Conservation (phyloP, 1,140 invertebrate species). For the Chironomus tepperi region DNA sequence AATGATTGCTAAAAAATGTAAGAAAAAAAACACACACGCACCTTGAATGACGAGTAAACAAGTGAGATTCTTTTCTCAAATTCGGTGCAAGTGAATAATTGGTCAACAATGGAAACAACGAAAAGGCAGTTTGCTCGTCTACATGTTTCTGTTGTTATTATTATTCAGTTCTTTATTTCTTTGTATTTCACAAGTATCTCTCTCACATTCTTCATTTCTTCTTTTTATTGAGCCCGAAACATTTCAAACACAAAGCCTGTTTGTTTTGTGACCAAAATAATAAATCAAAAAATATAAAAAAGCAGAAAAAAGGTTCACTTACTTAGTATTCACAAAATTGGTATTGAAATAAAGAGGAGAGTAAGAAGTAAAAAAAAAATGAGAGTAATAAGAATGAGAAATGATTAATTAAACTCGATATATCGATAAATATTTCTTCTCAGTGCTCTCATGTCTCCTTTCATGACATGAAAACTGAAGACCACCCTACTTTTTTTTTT, state of each 20-base stretch:
- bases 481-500: neutral
- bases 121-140: constrained; percentile 3
- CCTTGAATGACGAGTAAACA: neutral
- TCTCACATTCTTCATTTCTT: no score
- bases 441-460: neutral
- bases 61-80: neutral
- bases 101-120: constrained; percentile 10
- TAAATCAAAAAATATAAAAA: constrained; percentile 19
- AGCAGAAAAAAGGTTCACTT: neutral
- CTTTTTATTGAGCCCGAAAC: neutral
- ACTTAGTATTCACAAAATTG: neutral
- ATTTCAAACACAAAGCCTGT: neutral
- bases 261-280: constrained; percentile 22
- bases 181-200: no score
- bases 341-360: neutral
- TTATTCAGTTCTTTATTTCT: neutral
- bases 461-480: neutral
- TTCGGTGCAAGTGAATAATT: neutral
- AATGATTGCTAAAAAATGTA: neutral
- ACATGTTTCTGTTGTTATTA: neutral
- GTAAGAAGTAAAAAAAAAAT: neutral
- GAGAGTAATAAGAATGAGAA: constrained; percentile 11
- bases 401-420: constrained; percentile 23
- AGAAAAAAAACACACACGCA: neutral
- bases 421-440: constrained; percentile 22